phyloP scores from a whole-genome alignment of 2,797 vertebrate genomes.

The Euphonia xanthogaster region DNA sequence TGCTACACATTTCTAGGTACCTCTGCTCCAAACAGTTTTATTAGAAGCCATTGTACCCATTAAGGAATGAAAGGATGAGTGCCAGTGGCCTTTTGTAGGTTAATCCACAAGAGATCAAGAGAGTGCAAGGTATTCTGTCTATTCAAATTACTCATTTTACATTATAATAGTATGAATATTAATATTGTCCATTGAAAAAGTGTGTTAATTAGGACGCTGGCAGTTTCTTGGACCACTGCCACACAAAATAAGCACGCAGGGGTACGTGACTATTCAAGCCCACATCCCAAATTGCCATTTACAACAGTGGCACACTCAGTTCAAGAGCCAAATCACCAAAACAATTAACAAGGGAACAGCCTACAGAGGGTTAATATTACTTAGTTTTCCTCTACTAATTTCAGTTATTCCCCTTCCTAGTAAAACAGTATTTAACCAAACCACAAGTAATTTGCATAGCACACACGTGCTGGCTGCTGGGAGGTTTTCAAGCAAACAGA shows the following conservation, averaged over 20 bases:
- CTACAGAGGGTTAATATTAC: slow-evolving; percentile 26
- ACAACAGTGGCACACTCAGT: fast-evolving
- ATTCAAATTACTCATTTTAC: slow-evolving; percentile 49
- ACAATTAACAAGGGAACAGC: not conserved
- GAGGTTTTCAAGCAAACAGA: slow-evolving; percentile 25
- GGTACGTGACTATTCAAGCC: not conserved
- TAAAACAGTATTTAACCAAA: slow-evolving; percentile 45
- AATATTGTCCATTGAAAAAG: slow-evolving; percentile 57
- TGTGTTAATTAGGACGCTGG: slow-evolving; percentile 45
- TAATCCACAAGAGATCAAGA: slow-evolving; percentile 40
- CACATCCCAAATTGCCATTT: not conserved
- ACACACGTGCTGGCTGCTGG: slow-evolving; percentile 5
- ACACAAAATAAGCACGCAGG: not conserved
- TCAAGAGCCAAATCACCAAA: not conserved
- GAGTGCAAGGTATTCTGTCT: slow-evolving; percentile 42
- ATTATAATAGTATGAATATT: slow-evolving; percentile 50
- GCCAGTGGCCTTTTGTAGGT: slow-evolving; percentile 54
- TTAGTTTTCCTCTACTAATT: slow-evolving; percentile 17
- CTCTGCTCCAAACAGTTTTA: not conserved
- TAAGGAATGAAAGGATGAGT: slow-evolving; percentile 16
- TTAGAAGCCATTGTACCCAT: not conserved
- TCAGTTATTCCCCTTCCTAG: slow-evolving; percentile 23
- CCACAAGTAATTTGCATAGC: slow-evolving; percentile 43
- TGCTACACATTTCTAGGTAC: not conserved
- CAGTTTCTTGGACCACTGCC: slow-evolving; percentile 52